Evolutionary conservation across 1,140 invertebrate genomes (phyloP).

Genomic region (Drosophila subobscura): DNA sequence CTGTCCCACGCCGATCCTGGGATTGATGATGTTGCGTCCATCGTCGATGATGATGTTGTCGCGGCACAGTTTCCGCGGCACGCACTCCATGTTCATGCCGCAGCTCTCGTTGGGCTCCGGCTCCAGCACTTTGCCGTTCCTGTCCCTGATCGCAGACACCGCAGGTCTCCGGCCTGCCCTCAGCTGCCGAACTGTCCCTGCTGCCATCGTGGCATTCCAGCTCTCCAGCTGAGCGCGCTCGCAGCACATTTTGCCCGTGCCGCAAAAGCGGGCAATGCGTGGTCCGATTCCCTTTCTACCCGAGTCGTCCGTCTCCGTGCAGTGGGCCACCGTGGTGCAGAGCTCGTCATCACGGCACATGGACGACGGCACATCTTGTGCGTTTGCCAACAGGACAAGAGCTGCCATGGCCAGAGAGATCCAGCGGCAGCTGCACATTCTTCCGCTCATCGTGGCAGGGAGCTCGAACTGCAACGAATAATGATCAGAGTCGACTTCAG

Average conservation of each 20-base stretch:
- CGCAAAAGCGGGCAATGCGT: slow-evolving; percentile 44
- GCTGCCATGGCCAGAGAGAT: neutral
- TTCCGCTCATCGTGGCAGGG: neutral
- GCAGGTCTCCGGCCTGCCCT: no score
- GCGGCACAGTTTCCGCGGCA: slow-evolving; percentile 51
- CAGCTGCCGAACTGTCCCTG: neutral
- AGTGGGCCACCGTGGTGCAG: slow-evolving; percentile 47
- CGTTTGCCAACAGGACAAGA: slow-evolving; percentile 9
- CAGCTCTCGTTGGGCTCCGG: slow-evolving; percentile 52
- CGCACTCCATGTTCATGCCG: slow-evolving; percentile 61
- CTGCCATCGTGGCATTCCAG: slow-evolving; percentile 35
- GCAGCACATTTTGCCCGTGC: slow-evolving; percentile 40
- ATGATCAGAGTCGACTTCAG: no score
- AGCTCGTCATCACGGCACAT: slow-evolving; percentile 38
- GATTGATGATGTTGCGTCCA: slow-evolving; percentile 48
- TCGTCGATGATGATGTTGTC: slow-evolving; percentile 59
- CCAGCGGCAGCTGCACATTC: neutral
- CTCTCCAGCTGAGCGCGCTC: slow-evolving; percentile 54
- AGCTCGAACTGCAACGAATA: no score
- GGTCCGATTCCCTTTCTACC: slow-evolving; percentile 42
- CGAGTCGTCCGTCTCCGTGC: slow-evolving; percentile 54
- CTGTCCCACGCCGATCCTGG: slow-evolving; percentile 41
- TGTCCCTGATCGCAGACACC: neutral
- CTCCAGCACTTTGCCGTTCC: slow-evolving; percentile 13
- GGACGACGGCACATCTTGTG: slow-evolving; percentile 14